Conservation (phyloP, 2,888 invertebrate genomes). For the Selenia dentaria region DNA sequence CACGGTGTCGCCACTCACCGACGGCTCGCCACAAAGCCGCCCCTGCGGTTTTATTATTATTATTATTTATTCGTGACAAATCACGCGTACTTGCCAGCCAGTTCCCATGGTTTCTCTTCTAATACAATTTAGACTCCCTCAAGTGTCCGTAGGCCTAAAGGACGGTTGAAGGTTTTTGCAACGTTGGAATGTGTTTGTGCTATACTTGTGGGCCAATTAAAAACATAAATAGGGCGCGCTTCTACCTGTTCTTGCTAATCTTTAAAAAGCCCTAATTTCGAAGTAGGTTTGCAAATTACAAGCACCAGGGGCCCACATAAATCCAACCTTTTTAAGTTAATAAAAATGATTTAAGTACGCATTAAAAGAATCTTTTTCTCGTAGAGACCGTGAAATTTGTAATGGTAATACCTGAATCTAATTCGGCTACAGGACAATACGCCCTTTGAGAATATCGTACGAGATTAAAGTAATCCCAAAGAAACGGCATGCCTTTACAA, state of each 20-base stretch:
- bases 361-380: constrained; percentile 73
- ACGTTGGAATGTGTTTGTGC: too few species aligned
- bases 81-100: too few species aligned
- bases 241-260: constrained; percentile 25
- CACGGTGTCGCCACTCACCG: too few species aligned
- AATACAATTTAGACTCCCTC: too few species aligned
- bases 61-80: too few species aligned
- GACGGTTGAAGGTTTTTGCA: too few species aligned
- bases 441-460: constrained; percentile 21
- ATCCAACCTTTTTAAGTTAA: constrained; percentile 79
- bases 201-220: background rate
- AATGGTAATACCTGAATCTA: constrained; percentile 60
- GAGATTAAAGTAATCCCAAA: constrained; percentile 35
- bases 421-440: constrained; percentile 23
- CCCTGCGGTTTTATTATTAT: too few species aligned
- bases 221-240: constrained; percentile 1
- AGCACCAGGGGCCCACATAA: constrained; percentile 65
- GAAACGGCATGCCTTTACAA: too few species aligned
- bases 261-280: constrained; percentile 48
- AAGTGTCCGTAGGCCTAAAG: too few species aligned
- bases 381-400: constrained; percentile 71
- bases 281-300: constrained; percentile 61
- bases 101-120: too few species aligned
- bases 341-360: constrained; percentile 81
- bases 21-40: too few species aligned